Percentiles rank a stretch among this genome's conserved stretches.
phyloP scores from a whole-genome alignment of 2,113 vertebrate species.

The Clarias batrachus region DNA sequence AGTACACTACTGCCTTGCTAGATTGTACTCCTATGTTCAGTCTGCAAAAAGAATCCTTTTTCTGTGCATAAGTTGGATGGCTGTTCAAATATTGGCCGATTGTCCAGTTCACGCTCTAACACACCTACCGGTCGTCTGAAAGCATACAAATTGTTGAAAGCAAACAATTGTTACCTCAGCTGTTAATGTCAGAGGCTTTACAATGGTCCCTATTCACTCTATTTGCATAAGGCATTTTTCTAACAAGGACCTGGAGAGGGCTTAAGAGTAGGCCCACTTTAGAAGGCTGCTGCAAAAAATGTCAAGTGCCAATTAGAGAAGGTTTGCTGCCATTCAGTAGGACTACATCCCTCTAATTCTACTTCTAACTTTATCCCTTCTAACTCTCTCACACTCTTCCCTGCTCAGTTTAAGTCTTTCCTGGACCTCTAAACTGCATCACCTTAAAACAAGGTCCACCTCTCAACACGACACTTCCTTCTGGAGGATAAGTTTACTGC shows the following conservation, averaged over 20 bases:
- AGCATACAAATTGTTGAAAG: constrained; percentile 58
- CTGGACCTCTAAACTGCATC: constrained; percentile 55
- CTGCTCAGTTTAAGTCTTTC: constrained; percentile 54
- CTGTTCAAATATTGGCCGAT: constrained; percentile 68
- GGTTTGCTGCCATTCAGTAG: constrained; percentile 75
- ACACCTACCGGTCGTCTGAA: constrained; percentile 69
- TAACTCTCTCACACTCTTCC: constrained; percentile 71
- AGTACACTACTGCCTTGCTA: neutral
- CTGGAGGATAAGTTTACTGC: neutral
- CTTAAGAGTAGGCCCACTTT: constrained; percentile 76
- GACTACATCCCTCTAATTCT: constrained; percentile 69
- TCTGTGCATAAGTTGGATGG: constrained; percentile 64
- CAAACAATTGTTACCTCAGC: constrained; percentile 66
- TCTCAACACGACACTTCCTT: neutral
- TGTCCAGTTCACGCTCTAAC: constrained; percentile 66
- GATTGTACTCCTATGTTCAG: constrained; percentile 30
- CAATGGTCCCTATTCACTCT: constrained; percentile 71
- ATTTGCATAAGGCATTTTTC: constrained; percentile 82
- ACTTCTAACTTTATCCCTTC: constrained; percentile 62
- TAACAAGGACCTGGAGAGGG: constrained; percentile 73
- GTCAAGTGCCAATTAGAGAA: constrained; percentile 82
- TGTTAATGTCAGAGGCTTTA: constrained; percentile 73
- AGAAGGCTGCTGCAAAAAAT: constrained; percentile 74
- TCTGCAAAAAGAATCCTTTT: constrained; percentile 64
- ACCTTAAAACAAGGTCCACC: constrained; percentile 48